Base-by-base conservation (phyloP, 1,140 invertebrate genomes). In the Brachionus sp. region DNA sequence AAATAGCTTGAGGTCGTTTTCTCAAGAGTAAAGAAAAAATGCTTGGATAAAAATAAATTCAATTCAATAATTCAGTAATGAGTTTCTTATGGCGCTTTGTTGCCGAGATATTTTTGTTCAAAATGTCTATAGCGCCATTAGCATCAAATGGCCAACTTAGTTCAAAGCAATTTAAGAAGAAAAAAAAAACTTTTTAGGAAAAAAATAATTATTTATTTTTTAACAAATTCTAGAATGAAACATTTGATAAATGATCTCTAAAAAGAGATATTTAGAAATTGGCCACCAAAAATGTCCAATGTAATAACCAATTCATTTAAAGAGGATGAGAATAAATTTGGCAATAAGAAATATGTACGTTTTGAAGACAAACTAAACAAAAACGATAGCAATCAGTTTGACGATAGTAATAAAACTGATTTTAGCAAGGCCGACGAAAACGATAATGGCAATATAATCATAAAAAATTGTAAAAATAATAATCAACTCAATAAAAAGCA, bases 281-380 rank as follows among this genome's bases (percentile, higher is more conserved):
- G 64, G 33, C 33, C 3, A 13, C 6, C 25, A 35, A 73, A 39
- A 73, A 73, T 73, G 68, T 35, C 68, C 33, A 39, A 42, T 42
- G 5, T 42, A 7, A 23, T 39, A 42, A 19, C n/a, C 16, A 57
- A n/a, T 57, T 73, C 25, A 35, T 35, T 23, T 42, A 73, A 42
- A 42, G 68, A 73, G 19, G 68, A 73, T 73, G 33, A 73, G 68
- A 42, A 39, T 23, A 37, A 73, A 35, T 19, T 57, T 19, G 50
- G 50, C 16, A 57, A 57, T 23, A 73, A 73, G 37, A 73, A 73
- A 73, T 73, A 33, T 16, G 68, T 73, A 0, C 68, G 68, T 44
- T 73, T 73, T n/a, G 68, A 73, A n/a, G 68, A 73, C 37, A 73
- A 39, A 16, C 5, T 39, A 39, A 73, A 73, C 37, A 73, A 73